Conservation (phyloP, 2,888 invertebrate genomes). For the Prosopocoilus inquinatus region DNA sequence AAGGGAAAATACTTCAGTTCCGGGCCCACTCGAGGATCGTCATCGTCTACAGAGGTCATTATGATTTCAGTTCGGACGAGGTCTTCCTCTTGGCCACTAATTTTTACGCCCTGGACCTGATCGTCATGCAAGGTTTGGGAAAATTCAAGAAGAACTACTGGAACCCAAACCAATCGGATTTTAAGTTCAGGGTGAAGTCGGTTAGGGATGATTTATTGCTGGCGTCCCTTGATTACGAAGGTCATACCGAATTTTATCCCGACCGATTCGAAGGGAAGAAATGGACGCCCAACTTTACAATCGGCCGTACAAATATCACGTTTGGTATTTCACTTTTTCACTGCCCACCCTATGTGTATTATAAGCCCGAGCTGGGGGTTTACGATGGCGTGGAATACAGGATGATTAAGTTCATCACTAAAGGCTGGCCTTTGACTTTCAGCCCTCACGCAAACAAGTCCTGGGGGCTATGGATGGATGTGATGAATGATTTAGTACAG, state of each 20-base stretch:
- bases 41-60: background rate
- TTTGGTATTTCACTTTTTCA: background rate
- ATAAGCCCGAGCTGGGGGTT: background rate
- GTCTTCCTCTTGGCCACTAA: background rate
- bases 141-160: background rate
- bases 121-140: background rate
- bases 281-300: background rate
- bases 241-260: background rate
- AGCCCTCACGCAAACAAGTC: background rate
- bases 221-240: background rate
- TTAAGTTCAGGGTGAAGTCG: background rate
- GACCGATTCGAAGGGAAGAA: background rate
- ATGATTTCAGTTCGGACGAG: background rate
- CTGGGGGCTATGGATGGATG: background rate
- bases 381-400: slow-evolving; percentile 11
- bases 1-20: background rate
- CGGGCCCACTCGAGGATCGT: background rate
- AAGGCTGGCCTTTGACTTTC: slow-evolving; percentile 8
- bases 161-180: background rate
- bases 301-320: background rate
- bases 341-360: slow-evolving; percentile 7
- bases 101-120: background rate
- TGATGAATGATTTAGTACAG: slow-evolving; percentile 9
- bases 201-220: background rate
- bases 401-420: slow-evolving; percentile 8